Percentiles rank a stretch among this genome's conserved stretches.
Conservation (phyloP, 2,888 invertebrate species). For the Galeopsomyia nigrocyanea region DNA sequence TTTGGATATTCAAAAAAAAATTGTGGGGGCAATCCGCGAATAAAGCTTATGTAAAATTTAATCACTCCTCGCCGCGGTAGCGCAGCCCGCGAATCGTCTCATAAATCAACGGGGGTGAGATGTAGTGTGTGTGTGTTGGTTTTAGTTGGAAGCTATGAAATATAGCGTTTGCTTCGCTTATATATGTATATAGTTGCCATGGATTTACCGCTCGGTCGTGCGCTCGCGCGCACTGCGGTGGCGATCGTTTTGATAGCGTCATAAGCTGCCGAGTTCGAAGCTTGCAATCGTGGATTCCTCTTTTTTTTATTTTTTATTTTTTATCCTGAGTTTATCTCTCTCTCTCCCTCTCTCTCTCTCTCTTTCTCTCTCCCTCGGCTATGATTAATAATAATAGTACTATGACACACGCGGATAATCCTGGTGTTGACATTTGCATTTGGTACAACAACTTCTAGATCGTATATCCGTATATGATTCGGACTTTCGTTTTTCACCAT, state of each 20-base stretch:
- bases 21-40: background rate
- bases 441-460: too few species aligned
- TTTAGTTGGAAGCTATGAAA: background rate
- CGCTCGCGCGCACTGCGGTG: background rate
- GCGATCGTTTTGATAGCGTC: slow-evolving; percentile 35
- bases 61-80: background rate
- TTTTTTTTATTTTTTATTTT: too few species aligned
- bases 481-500: too few species aligned
- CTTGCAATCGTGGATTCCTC: slow-evolving; percentile 1
- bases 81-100: background rate
- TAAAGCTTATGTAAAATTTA: slow-evolving; percentile 23
- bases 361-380: slow-evolving; percentile 7
- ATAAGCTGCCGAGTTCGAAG: slow-evolving; percentile 53
- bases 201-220: slow-evolving; percentile 50
- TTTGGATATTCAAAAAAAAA: background rate
- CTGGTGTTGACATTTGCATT: too few species aligned
- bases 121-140: slow-evolving; percentile 3
- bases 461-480: too few species aligned
- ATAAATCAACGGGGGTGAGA: slow-evolving; percentile 8
- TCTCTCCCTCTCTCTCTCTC: slow-evolving; percentile 14
- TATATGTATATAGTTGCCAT: slow-evolving; percentile 21
- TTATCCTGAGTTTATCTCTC: background rate
- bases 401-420: too few species aligned
- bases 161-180: background rate
- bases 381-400: too few species aligned